These are phyloP conservation scores for Tinamus major DNA, from an alignment of 2,797 vertebrate species.

Conservation along the genomic window DNA sequence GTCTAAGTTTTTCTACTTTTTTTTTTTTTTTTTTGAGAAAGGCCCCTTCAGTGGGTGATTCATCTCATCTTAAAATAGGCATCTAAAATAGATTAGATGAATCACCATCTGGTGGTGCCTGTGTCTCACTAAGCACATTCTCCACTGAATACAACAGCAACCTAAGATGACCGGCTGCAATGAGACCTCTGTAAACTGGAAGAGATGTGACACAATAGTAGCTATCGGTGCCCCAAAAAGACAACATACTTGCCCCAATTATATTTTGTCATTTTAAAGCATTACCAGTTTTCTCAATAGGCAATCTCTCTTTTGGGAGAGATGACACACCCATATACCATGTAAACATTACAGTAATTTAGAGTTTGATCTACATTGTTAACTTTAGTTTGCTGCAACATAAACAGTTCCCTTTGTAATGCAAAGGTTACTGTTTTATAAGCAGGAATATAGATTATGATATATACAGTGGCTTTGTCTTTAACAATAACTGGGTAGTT, in stretches of 20 bases:
- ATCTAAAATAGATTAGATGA: slow-evolving; percentile 73
- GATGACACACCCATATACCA: neutral
- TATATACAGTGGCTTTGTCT: neutral
- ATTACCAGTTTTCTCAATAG: neutral
- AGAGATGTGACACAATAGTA: neutral
- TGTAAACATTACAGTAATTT: neutral
- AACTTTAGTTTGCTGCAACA: neutral
- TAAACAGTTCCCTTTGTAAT: neutral
- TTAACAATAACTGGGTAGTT: neutral
- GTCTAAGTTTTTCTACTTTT: slow-evolving; percentile 42
- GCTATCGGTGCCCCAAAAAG: neutral
- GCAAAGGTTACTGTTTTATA: neutral
- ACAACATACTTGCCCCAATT: neutral
- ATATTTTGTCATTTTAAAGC: neutral
- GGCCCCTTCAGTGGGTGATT: slow-evolving; percentile 56
- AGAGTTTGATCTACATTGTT: neutral
- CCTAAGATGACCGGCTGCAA: slow-evolving; percentile 6
- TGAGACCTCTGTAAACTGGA: neutral
- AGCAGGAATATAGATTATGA: neutral
- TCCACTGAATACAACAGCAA: slow-evolving; percentile 42
- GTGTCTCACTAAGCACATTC: slow-evolving; percentile 38
- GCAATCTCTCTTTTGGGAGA: neutral
- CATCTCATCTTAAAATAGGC: slow-evolving; percentile 74
- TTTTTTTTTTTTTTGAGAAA: slow-evolving; percentile 8
- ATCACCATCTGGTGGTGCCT: slow-evolving; percentile 68